phyloP scores from a whole-genome alignment of 2,888 invertebrate species.

The Poecilus cupreus region DNA sequence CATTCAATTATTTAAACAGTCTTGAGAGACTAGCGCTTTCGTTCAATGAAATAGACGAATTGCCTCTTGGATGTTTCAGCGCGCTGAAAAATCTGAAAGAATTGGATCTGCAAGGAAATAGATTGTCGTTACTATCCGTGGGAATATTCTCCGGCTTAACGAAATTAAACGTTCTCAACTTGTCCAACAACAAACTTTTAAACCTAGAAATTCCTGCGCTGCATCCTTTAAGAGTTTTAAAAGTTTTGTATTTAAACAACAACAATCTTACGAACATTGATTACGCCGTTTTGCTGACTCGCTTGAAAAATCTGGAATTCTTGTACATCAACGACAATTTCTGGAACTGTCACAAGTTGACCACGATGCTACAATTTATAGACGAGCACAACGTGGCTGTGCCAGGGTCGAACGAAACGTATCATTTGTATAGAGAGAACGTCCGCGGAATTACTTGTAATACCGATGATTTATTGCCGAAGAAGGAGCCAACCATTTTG shows the following conservation, averaged over 20 bases:
- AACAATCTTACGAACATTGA: slow-evolving; percentile 56
- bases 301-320: slow-evolving; percentile 9
- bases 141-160: slow-evolving; percentile 53
- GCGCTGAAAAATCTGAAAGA: slow-evolving; percentile 22
- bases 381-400: slow-evolving; percentile 36
- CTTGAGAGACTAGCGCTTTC: slow-evolving; percentile 47
- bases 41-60: slow-evolving; percentile 52
- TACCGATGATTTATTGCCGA: slow-evolving; percentile 5
- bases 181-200: slow-evolving; percentile 58
- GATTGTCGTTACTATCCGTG: slow-evolving; percentile 18
- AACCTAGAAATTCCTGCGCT: slow-evolving; percentile 37
- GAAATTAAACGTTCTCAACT: slow-evolving; percentile 48
- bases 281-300: slow-evolving; percentile 35
- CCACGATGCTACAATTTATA: slow-evolving; percentile 43
- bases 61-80: slow-evolving; percentile 52
- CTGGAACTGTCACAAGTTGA: slow-evolving; percentile 51
- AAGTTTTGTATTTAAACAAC: slow-evolving; percentile 36
- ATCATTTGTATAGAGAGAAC: slow-evolving; percentile 46
- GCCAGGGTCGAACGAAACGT: slow-evolving; percentile 12
- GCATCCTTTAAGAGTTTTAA: slow-evolving; percentile 37
- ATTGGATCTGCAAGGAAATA: slow-evolving; percentile 56
- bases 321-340: slow-evolving; percentile 42
- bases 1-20: slow-evolving; percentile 56
- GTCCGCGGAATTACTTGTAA: slow-evolving; percentile 50
- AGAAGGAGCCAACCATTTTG: slow-evolving; percentile 16